phyloP scores from a whole-genome alignment of 2,888 invertebrate genomes.

The Ectemnius lituratus region DNA sequence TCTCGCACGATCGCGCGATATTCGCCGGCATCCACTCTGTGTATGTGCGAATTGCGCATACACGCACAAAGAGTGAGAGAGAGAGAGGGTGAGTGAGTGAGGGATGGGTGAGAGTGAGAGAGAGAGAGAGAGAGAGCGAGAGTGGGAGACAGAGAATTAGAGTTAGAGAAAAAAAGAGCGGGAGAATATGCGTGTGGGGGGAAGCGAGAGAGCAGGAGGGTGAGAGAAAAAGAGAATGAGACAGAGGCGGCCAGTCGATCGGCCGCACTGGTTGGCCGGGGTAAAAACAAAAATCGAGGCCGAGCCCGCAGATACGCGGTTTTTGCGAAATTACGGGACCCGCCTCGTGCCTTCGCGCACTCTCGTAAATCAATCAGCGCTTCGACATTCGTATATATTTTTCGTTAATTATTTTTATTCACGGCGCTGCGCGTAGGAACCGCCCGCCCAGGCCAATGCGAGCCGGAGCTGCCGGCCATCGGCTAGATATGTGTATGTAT shows the following conservation, averaged over 20 bases:
- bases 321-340: slow-evolving; percentile 68
- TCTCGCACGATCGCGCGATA: not conserved
- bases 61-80: slow-evolving; percentile 11
- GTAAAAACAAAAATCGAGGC: slow-evolving; percentile 69
- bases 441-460: slow-evolving; percentile 43
- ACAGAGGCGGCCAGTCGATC: slow-evolving; percentile 42
- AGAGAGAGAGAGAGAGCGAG: slow-evolving; percentile 18
- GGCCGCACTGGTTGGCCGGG: slow-evolving; percentile 49
- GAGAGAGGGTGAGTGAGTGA: not conserved
- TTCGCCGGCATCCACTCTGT: not conserved
- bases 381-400: slow-evolving; percentile 68
- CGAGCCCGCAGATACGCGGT: slow-evolving; percentile 70
- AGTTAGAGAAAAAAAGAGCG: not conserved
- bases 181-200: not conserved
- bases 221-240: slow-evolving; percentile 15
- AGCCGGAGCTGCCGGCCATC: slow-evolving; percentile 40
- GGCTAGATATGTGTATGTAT: slow-evolving; percentile 25
- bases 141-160: slow-evolving; percentile 9
- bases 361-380: slow-evolving; percentile 71
- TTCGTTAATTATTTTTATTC: slow-evolving; percentile 74
- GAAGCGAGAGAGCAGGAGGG: slow-evolving; percentile 4
- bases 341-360: slow-evolving; percentile 65
- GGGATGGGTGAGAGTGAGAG: not conserved
- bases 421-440: slow-evolving; percentile 65
- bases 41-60: slow-evolving; percentile 7